Evolutionary conservation across 2,113 vertebrate genomes (phyloP).

Genomic region (Oryzias javanicus): DNA sequence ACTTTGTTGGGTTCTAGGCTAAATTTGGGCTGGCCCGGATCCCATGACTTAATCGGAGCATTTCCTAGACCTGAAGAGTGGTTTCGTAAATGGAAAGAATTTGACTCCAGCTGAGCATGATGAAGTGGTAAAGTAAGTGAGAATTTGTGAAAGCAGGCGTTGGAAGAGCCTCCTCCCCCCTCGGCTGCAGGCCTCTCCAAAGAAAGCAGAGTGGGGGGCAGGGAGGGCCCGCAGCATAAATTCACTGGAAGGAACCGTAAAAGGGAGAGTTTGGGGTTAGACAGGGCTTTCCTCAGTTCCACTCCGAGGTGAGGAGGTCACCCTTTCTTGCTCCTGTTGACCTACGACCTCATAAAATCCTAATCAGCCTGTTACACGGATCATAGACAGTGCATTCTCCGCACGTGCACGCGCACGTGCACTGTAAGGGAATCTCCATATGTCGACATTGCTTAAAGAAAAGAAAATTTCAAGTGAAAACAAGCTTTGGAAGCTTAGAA

Average conservation of each 20-base stretch:
- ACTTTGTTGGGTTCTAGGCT: no score
- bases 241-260: conserved; percentile 46
- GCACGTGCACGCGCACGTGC: conserved; percentile 31
- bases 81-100: neutral
- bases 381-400: conserved; percentile 14
- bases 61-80: no score
- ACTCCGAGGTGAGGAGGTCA: conserved; percentile 47
- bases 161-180: conserved; percentile 5
- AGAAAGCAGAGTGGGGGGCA: neutral
- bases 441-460: conserved; percentile 22
- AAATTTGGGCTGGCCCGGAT: no score
- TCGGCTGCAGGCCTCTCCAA: conserved; percentile 1
- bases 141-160: conserved; percentile 16
- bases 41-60: no score
- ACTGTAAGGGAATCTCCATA: conserved; percentile 31
- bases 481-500: no score
- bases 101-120: conserved; percentile 4
- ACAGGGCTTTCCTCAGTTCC: conserved; percentile 46
- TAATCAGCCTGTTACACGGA: conserved; percentile 65
- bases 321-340: conserved; percentile 56
- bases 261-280: conserved; percentile 40
- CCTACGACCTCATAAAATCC: conserved; percentile 67
- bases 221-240: conserved; percentile 29
- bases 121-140: conserved; percentile 5
- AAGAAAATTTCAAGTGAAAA: no score